Evolutionary conservation across 2,888 invertebrate species (phyloP).

Genomic region (Sesia bembeciformis): DNA sequence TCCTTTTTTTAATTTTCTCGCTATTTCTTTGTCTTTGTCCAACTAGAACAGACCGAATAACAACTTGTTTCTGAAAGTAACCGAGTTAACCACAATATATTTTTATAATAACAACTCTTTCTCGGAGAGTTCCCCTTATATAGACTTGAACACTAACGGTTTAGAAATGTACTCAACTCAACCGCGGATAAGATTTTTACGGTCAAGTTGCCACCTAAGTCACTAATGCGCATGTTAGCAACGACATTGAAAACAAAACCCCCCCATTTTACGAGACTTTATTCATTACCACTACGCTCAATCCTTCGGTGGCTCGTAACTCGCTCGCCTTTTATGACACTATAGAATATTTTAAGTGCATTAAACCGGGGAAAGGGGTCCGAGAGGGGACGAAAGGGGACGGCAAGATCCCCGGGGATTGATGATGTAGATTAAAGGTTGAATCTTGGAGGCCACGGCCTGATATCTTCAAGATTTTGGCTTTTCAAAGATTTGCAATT

Average conservation of each 20-base stretch:
- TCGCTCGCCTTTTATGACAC: slow-evolving; percentile 56
- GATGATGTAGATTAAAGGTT: neutral
- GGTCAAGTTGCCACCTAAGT: too few species aligned
- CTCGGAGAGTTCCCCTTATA: too few species aligned
- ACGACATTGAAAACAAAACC: neutral
- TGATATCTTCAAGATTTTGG: neutral
- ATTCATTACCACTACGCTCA: slow-evolving; percentile 12
- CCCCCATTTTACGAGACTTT: neutral
- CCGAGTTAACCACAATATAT: too few species aligned
- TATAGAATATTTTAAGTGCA: slow-evolving; percentile 64
- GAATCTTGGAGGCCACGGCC: neutral
- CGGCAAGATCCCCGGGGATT: neutral
- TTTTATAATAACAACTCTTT: too few species aligned
- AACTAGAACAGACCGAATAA: too few species aligned
- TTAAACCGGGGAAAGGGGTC: slow-evolving; percentile 24
- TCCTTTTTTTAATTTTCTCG: too few species aligned
- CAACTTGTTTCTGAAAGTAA: too few species aligned
- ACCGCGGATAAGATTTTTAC: too few species aligned
- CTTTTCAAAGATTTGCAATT: neutral
- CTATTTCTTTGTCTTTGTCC: too few species aligned
- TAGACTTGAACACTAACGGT: too few species aligned
- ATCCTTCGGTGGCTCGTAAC: slow-evolving; percentile 41
- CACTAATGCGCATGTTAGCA: neutral
- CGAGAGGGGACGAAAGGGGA: slow-evolving; percentile 12
- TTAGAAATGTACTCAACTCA: too few species aligned